A percentile compares a stretch with the other conserved stretches of the same genome.
Conservation (phyloP, 2,888 invertebrate species). For the Patella depressa region DNA sequence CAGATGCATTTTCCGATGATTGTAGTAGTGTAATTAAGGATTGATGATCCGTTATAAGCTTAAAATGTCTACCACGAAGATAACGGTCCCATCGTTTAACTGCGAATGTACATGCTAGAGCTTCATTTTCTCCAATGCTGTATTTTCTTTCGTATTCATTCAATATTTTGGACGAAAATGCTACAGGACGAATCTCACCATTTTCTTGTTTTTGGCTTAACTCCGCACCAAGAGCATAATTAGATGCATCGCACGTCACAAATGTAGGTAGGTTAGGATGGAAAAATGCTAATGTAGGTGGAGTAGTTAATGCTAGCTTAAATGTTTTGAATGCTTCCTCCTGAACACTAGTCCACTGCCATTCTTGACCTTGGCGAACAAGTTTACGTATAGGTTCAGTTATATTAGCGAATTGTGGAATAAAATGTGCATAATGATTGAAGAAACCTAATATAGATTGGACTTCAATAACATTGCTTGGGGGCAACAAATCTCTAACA, state of each 20-base stretch:
- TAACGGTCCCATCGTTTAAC: conserved; percentile 14
- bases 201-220: neutral
- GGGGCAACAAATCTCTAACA: neutral
- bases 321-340: no score
- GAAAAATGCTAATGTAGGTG: no score
- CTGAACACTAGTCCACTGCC: neutral
- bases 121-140: conserved; percentile 19
- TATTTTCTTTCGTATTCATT: conserved; percentile 2
- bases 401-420: neutral
- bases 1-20: neutral
- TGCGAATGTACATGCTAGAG: conserved; percentile 15
- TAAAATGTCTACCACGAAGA: conserved; percentile 11
- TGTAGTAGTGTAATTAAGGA: conserved; percentile 9
- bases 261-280: no score
- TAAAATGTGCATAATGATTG: neutral
- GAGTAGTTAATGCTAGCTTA: no score
- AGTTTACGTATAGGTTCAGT: neutral
- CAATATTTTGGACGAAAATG: conserved; percentile 9
- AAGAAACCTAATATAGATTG: neutral
- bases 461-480: neutral
- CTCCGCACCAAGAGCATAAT: conserved; percentile 12
- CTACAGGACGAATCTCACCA: conserved; percentile 12
- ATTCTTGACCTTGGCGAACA: neutral
- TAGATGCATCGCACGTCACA: neutral
- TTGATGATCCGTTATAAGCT: conserved; percentile 12